Conservation (phyloP, 2,113 vertebrate species). For the Camelus dromedarius region DNA sequence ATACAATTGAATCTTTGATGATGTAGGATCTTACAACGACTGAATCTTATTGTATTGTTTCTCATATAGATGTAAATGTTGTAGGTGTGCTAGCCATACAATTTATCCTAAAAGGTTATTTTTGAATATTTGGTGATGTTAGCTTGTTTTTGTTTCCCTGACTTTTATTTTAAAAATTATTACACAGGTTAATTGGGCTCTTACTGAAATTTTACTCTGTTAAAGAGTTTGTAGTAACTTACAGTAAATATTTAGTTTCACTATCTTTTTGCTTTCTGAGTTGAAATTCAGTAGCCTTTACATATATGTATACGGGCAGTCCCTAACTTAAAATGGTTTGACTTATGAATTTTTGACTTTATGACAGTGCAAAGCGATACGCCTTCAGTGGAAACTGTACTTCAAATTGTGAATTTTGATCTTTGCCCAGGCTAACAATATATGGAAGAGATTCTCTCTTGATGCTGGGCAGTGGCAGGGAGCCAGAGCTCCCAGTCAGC, state of each 20-base stretch:
- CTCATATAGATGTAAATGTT: slow-evolving; percentile 28
- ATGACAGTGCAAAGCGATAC: background rate
- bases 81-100: slow-evolving; percentile 58
- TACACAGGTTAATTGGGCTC: slow-evolving; percentile 56
- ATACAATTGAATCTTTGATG: slow-evolving; percentile 52
- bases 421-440: background rate
- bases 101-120: slow-evolving; percentile 70
- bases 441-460: background rate
- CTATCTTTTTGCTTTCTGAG: slow-evolving; percentile 42
- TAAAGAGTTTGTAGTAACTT: slow-evolving; percentile 79
- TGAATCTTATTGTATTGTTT: slow-evolving; percentile 62
- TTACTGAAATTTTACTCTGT: slow-evolving; percentile 67
- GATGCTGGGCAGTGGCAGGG: background rate
- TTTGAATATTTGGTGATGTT: slow-evolving; percentile 69
- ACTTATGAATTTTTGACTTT: background rate
- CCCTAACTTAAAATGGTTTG: background rate
- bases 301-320: background rate
- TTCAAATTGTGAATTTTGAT: background rate
- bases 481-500: background rate
- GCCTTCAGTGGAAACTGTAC: background rate
- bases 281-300: slow-evolving; percentile 42
- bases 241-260: slow-evolving; percentile 76
- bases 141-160: slow-evolving; percentile 65
- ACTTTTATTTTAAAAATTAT: slow-evolving; percentile 64
- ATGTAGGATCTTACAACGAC: slow-evolving; percentile 27